Evolutionary conservation across 1,140 invertebrate species (phyloP), one percentile per base, ranked within the genome.

Genomic region (Ditylenchus dipsaci): DNA sequence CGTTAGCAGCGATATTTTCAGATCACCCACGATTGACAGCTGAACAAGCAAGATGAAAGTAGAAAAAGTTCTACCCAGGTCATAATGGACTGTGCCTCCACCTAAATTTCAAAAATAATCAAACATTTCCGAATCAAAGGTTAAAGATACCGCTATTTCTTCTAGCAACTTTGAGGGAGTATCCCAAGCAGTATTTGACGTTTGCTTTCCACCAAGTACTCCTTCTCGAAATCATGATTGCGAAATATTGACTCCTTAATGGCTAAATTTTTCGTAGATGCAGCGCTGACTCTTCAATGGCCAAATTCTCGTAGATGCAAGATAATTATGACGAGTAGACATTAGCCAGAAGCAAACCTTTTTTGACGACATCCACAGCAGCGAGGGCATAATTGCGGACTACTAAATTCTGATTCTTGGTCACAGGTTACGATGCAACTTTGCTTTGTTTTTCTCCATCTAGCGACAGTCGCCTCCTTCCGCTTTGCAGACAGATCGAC

Each of bases 61-160:
- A 38, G n/a, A n/a, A 45, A 30, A 56, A 29, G 38, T 67, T 38
- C 94, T 95, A 47, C 93, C 93, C 69, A 87, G 78, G 84, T 97
- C 95, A 84, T 98, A 94, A 84, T 93, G 97, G 21, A 97, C 93
- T 19, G 92, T 90, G 9, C 93, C 93, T 67, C 95, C 95, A n/a
- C 93, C 33, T 38, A 38, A 11, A 38, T 38, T 11, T n/a, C n/a
- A n/a, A n/a, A n/a, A n/a, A n/a, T n/a, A n/a, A n/a, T n/a, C n/a
- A n/a, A n/a, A n/a, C n/a, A n/a, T n/a, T n/a, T n/a, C n/a, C n/a
- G n/a, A n/a, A n/a, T n/a, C n/a, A 38, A 38, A 11, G 11, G 11
- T 5, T 38, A 38, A 38, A 38, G 33, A 3, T 38, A 38, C 33
- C 94, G 84, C 92, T 95, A 78, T 92, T 91, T 21, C 94, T 87